Evolutionary conservation across 2,113 vertebrate species (phyloP).

Genomic region (Burhinus bistriatus): DNA sequence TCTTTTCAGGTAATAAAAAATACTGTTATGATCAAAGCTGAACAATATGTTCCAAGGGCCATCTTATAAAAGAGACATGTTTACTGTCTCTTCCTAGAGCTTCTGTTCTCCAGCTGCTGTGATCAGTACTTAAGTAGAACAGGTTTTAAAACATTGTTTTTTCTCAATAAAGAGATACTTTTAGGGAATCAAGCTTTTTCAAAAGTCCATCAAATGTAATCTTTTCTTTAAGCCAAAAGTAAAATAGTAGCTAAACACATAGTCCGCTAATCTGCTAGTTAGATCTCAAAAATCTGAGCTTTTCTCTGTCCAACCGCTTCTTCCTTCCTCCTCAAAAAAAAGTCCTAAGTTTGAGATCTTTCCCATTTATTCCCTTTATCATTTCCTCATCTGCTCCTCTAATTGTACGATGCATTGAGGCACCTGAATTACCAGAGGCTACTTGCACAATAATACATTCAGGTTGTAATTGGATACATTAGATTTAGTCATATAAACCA

Average conservation of each 20-base stretch:
- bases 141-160: conserved; percentile 8
- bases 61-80: background rate
- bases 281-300: background rate
- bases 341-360: background rate
- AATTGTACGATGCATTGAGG: background rate
- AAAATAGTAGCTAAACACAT: background rate
- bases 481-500: background rate
- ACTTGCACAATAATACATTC: background rate
- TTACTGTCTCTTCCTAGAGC: conserved; percentile 35
- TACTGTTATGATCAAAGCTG: background rate
- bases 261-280: background rate
- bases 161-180: background rate
- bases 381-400: background rate
- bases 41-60: background rate
- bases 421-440: background rate
- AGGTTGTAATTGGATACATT: background rate
- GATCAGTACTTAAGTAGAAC: background rate
- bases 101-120: conserved; percentile 13
- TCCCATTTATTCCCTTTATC: background rate
- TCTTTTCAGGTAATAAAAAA: conserved; percentile 26
- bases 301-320: background rate
- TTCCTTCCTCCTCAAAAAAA: background rate
- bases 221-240: background rate
- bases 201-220: background rate
- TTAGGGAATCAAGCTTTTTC: background rate